Evolutionary conservation across 2,888 invertebrate species (phyloP).

Genomic region (Aelia acuminata): DNA sequence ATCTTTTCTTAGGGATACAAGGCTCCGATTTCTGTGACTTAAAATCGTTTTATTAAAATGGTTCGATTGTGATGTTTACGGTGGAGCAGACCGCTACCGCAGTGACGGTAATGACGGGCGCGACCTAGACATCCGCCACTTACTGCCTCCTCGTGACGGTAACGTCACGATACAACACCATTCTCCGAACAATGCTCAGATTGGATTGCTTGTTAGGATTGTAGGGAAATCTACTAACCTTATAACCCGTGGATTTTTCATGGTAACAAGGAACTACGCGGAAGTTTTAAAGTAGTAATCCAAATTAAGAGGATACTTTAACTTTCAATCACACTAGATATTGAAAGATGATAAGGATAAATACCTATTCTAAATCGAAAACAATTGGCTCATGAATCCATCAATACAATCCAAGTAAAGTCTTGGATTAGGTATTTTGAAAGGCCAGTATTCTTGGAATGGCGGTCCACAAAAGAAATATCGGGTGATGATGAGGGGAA

Average conservation of each 20-base stretch:
- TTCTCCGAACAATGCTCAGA: neutral
- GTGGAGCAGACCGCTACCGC: neutral
- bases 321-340: neutral
- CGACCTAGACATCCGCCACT: neutral
- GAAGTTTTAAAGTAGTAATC: neutral
- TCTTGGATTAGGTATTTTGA: no score
- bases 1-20: no score
- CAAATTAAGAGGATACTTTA: neutral
- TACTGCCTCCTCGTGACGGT: neutral
- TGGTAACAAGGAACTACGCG: neutral
- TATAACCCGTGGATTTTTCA: neutral
- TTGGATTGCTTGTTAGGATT: constrained; percentile 1
- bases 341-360: no score
- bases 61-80: neutral
- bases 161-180: neutral
- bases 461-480: no score
- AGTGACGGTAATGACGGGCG: neutral
- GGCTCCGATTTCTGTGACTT: neutral
- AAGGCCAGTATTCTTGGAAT: no score
- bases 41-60: neutral
- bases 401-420: no score
- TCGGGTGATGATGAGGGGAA: no score
- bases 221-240: neutral
- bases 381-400: no score
- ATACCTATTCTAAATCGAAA: no score